Conservation (phyloP, 2,888 invertebrate species). For the Cephus pulcher region DNA sequence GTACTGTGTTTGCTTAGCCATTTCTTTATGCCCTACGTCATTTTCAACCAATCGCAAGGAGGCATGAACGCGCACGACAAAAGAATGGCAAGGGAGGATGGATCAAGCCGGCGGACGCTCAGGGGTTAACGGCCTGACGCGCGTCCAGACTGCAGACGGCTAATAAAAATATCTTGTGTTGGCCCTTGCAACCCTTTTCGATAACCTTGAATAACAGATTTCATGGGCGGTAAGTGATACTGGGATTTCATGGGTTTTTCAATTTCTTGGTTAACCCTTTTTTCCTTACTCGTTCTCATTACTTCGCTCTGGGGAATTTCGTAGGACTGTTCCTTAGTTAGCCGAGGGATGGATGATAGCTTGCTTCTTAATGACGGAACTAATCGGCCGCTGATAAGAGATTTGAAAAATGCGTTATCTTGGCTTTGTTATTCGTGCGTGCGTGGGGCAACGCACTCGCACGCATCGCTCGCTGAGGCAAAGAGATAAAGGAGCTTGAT, state of each 20-base stretch:
- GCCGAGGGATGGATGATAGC: neutral
- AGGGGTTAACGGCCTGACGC: constrained; percentile 53
- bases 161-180: constrained; percentile 60
- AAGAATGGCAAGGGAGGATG: constrained; percentile 4
- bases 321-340: neutral
- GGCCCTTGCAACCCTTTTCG: constrained; percentile 8
- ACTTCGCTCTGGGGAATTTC: neutral
- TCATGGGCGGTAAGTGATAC: constrained; percentile 15
- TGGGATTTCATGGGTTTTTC: constrained; percentile 2
- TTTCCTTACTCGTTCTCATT: too few relatives aligned
- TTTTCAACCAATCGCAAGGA: neutral
- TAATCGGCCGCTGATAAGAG: neutral
- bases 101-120: constrained; percentile 25
- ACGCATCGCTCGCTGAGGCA: constrained; percentile 39
- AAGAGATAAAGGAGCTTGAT: constrained; percentile 44
- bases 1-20: constrained; percentile 1
- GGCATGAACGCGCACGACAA: neutral
- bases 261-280: neutral
- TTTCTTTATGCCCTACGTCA: constrained; percentile 11
- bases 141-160: constrained; percentile 61
- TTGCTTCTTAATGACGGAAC: neutral
- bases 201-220: constrained; percentile 14
- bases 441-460: constrained; percentile 36
- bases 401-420: neutral
- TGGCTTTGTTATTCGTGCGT: constrained; percentile 8